A percentile compares a stretch with the other conserved stretches of the same genome.
phyloP scores from a whole-genome alignment of 2,888 invertebrate species.

The Dasysyrphus albostriatus region DNA sequence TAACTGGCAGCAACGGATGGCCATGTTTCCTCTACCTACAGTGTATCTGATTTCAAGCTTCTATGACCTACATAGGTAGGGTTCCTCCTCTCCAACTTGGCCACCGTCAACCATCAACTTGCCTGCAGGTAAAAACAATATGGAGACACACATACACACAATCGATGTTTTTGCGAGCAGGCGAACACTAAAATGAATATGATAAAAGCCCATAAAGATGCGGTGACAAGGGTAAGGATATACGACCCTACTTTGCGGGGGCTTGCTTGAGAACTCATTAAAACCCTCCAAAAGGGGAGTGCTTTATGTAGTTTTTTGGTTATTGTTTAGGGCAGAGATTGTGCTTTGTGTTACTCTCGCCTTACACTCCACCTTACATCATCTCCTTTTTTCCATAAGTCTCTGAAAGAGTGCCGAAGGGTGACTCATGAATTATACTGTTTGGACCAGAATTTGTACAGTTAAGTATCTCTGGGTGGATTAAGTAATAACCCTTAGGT shows the following conservation, averaged over 20 bases:
- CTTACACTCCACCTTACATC: not conserved
- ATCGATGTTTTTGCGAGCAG: constrained; percentile 51
- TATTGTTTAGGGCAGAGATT: constrained; percentile 52
- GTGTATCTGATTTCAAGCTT: constrained; percentile 68
- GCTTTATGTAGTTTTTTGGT: constrained; percentile 59
- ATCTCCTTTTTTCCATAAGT: not conserved
- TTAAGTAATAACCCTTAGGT: constrained; percentile 75
- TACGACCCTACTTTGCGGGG: constrained; percentile 14
- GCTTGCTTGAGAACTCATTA: constrained; percentile 66
- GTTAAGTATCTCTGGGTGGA: constrained; percentile 72
- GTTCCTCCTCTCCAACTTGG: constrained; percentile 28
- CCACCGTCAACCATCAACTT: constrained; percentile 17
- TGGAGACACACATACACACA: constrained; percentile 45
- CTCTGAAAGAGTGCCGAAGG: constrained; percentile 45
- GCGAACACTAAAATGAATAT: constrained; percentile 46
- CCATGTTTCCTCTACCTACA: constrained; percentile 52
- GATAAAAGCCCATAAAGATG: constrained; percentile 54
- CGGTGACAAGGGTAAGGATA: constrained; percentile 6
- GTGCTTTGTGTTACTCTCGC: constrained; percentile 25
- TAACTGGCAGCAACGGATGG: constrained; percentile 66
- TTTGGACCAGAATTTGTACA: constrained; percentile 67
- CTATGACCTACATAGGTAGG: constrained; percentile 63
- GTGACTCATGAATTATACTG: constrained; percentile 68
- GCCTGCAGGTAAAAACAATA: constrained; percentile 63
- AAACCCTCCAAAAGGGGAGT: constrained; percentile 59